Evolutionary conservation across 2,888 invertebrate species (phyloP).

Genomic region (Volucella bombylans): DNA sequence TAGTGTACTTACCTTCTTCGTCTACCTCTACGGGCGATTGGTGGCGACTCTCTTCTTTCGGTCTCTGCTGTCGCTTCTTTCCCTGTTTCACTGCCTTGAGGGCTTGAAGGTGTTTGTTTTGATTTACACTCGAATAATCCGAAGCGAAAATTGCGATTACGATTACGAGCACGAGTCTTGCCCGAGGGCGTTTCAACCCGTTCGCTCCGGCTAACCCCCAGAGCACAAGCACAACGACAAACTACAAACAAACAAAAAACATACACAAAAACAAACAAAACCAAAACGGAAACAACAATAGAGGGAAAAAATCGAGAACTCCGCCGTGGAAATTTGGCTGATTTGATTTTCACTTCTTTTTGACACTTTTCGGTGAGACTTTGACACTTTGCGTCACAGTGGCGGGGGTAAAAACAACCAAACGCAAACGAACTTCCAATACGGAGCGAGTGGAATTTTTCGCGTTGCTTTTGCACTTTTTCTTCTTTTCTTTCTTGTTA

Average conservation of each 20-base stretch:
- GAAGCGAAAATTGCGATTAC: constrained; percentile 10
- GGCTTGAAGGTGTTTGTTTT: constrained; percentile 61
- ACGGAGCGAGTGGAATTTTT: constrained; percentile 44
- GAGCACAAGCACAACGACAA: constrained; percentile 52
- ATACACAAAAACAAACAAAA: constrained; percentile 39
- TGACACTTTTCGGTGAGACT: constrained; percentile 24
- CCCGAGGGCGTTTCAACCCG: constrained; percentile 37
- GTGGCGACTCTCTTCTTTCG: too few species aligned
- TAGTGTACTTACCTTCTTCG: constrained; percentile 53
- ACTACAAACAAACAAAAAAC: constrained; percentile 51
- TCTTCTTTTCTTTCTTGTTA: constrained; percentile 41
- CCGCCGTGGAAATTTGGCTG: background rate
- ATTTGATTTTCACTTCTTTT: constrained; percentile 43
- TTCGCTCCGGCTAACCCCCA: background rate
- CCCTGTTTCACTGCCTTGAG: background rate
- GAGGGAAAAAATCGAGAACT: background rate
- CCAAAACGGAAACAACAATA: background rate
- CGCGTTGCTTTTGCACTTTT: constrained; percentile 38
- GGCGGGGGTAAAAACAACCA: constrained; percentile 10
- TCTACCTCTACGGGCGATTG: constrained; percentile 13
- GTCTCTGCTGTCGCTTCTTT: too few species aligned
- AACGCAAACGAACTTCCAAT: background rate
- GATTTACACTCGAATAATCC: constrained; percentile 56
- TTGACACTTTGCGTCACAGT: constrained; percentile 47
- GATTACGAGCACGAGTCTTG: constrained; percentile 2